These are phyloP conservation scores for Spisula solida DNA, from an alignment of 2,888 invertebrate genomes.

Conservation along the genomic window DNA sequence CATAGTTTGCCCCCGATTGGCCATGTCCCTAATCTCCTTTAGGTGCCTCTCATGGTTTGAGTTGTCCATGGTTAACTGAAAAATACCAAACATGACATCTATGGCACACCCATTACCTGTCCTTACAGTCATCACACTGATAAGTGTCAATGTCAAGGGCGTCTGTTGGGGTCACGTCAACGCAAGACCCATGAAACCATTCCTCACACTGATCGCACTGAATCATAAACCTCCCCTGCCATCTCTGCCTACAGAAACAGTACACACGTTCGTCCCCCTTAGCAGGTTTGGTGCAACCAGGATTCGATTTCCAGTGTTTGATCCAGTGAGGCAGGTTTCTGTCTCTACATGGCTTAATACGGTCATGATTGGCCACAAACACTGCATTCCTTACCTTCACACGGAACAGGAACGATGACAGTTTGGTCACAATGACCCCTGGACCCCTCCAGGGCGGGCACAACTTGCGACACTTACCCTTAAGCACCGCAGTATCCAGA, in stretches of 20 bases:
- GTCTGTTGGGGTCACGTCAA: too few relatives aligned
- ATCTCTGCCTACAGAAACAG: neutral
- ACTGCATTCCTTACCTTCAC: constrained; percentile 4
- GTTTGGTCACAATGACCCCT: constrained; percentile 48
- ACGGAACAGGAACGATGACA: constrained; percentile 53
- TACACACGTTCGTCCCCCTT: neutral
- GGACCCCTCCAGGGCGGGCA: constrained; percentile 63
- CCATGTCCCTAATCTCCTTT: too few relatives aligned
- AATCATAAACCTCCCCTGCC: too few relatives aligned
- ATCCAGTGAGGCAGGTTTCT: constrained; percentile 47
- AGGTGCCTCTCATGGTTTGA: too few relatives aligned
- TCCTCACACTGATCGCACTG: too few relatives aligned
- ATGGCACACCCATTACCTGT: too few relatives aligned
- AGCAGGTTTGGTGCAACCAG: neutral
- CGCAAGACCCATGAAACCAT: too few relatives aligned
- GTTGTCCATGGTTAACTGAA: too few relatives aligned
- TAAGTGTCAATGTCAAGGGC: too few relatives aligned
- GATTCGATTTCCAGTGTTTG: neutral
- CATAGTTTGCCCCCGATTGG: too few relatives aligned
- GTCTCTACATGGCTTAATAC: constrained; percentile 54
- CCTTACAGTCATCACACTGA: too few relatives aligned
- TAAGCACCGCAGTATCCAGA: constrained; percentile 5
- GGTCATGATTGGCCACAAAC: constrained; percentile 52
- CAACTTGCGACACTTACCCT: constrained; percentile 49
- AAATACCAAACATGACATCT: too few relatives aligned